These are phyloP conservation scores for Periophthalmodon schlosseri DNA, from an alignment of 2,113 vertebrate species.

Conservation along the genomic window DNA sequence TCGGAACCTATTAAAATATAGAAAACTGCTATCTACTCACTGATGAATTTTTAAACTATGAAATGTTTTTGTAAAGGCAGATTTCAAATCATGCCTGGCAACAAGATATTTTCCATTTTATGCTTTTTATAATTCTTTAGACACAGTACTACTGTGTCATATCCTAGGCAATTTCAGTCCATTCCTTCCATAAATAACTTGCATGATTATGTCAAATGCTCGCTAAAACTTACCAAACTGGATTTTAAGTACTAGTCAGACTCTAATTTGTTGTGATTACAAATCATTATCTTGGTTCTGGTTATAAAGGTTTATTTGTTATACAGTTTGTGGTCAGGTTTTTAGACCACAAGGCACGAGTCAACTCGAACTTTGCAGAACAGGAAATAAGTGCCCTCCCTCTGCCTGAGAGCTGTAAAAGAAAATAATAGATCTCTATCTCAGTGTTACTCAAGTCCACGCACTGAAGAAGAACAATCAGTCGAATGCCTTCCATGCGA, in stretches of 20 bases:
- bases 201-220: conserved; percentile 19
- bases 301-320: conserved; percentile 25
- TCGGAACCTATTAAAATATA: background rate
- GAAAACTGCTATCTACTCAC: background rate
- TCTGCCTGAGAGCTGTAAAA: conserved; percentile 55
- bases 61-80: background rate
- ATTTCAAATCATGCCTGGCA: background rate
- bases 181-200: background rate
- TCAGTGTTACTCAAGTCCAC: conserved; percentile 58
- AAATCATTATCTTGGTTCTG: background rate
- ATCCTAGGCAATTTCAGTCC: background rate
- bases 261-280: background rate
- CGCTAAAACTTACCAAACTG: background rate
- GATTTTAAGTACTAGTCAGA: background rate
- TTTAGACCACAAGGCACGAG: conserved; percentile 48
- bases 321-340: conserved; percentile 42
- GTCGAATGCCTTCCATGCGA: conserved; percentile 69
- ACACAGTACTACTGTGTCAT: background rate
- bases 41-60: background rate
- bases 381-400: conserved; percentile 61
- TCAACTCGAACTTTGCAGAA: conserved; percentile 23
- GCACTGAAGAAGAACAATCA: conserved; percentile 76
- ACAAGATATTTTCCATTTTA: background rate
- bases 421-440: conserved; percentile 76
- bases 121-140: background rate